phyloP scores from a whole-genome alignment of 1,140 invertebrate species.

The Drosophila tristis region DNA sequence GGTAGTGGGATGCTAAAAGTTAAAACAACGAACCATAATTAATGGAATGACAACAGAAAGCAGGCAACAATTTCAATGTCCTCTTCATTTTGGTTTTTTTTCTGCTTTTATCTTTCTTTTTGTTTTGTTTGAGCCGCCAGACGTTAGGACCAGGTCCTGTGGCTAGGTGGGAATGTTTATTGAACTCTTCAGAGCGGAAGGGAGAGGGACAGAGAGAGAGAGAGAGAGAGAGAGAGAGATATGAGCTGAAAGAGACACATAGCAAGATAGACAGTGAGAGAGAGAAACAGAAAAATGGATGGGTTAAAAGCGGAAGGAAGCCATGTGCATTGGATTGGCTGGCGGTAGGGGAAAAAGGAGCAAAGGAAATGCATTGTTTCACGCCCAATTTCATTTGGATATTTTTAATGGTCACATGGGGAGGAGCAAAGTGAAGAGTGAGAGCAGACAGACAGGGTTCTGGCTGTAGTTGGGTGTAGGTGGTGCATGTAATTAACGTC shows the following conservation, averaged over 20 bases:
- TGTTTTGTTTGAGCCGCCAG: slow-evolving; percentile 9
- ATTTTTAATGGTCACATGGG: slow-evolving; percentile 46
- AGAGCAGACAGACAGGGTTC: slow-evolving; percentile 1
- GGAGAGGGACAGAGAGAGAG: slow-evolving; percentile 21
- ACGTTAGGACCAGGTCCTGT: slow-evolving; percentile 14
- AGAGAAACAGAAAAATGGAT: slow-evolving; percentile 9
- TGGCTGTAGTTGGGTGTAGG: neutral
- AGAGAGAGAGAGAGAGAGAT: slow-evolving; percentile 21
- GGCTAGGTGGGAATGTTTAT: slow-evolving; percentile 57
- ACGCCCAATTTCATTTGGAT: slow-evolving; percentile 73
- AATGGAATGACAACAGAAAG: slow-evolving; percentile 83
- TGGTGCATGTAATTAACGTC: slow-evolving; percentile 61
- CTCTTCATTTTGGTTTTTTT: slow-evolving; percentile 5
- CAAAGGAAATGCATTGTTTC: slow-evolving; percentile 75
- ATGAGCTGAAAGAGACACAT: slow-evolving; percentile 3
- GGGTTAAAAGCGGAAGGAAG: slow-evolving; percentile 40
- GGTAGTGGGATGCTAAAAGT: slow-evolving; percentile 67
- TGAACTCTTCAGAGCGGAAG: slow-evolving; percentile 33
- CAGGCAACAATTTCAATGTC: slow-evolving; percentile 74
- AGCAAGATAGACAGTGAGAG: slow-evolving; percentile 8
- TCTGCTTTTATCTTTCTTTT: neutral
- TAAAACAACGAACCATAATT: slow-evolving; percentile 83
- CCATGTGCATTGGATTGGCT: slow-evolving; percentile 32
- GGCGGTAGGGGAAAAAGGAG: slow-evolving; percentile 19
- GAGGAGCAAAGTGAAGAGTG: slow-evolving; percentile 1